Evolutionary conservation across 2,888 invertebrate genomes (phyloP).

Genomic region (Quadroppia sp.): DNA sequence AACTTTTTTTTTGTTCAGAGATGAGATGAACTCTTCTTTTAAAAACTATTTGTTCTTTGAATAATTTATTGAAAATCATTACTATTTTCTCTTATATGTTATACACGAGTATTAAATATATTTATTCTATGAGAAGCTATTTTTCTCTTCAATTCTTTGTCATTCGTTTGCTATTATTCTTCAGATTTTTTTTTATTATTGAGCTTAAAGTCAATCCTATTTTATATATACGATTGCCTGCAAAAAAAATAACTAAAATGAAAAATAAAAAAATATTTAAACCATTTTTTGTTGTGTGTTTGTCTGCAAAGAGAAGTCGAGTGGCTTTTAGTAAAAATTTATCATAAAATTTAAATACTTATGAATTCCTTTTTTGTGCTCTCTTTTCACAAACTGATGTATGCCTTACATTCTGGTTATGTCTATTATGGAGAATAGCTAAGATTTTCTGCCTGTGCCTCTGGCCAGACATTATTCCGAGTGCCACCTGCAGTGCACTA

Average conservation of each 20-base stretch:
- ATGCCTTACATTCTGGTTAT: neutral
- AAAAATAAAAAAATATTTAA: neutral
- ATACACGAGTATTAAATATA: neutral
- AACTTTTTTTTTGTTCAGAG: neutral
- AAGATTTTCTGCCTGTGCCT: neutral
- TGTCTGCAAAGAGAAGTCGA: constrained; percentile 6
- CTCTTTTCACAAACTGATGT: neutral
- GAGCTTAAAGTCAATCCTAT: constrained; percentile 2
- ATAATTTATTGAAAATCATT: constrained; percentile 24
- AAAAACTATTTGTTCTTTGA: constrained; percentile 3
- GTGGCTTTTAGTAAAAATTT: constrained; percentile 23
- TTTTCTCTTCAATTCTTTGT: constrained; percentile 3
- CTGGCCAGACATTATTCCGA: constrained; percentile 12
- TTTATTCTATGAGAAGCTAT: neutral
- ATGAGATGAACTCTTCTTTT: neutral
- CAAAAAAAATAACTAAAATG: neutral
- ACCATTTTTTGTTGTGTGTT: neutral
- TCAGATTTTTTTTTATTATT: constrained; percentile 16
- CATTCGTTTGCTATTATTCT: neutral
- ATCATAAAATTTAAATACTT: constrained; percentile 32
- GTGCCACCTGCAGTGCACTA: constrained; percentile 30
- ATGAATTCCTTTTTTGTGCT: neutral
- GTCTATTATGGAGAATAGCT: neutral
- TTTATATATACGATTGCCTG: neutral
- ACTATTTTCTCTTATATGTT: neutral